phyloP scores from a whole-genome alignment of 2,888 invertebrate genomes.

The Lasius platythorax region DNA sequence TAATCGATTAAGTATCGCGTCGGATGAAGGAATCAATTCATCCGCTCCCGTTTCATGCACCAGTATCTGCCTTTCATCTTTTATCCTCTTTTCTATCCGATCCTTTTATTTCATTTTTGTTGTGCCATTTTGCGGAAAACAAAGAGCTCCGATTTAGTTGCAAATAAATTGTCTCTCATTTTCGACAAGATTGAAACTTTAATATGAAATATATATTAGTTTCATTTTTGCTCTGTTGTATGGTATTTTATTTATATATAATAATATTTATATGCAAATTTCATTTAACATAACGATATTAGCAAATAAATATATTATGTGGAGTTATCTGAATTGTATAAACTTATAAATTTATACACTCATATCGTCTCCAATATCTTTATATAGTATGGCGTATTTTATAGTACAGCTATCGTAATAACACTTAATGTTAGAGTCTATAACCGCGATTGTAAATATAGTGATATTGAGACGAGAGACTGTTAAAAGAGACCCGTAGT shows the following conservation, averaged over 20 bases:
- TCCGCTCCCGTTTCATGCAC: background rate
- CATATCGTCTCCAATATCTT: background rate
- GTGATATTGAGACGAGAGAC: background rate
- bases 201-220: background rate
- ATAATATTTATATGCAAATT: background rate
- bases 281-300: background rate
- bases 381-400: background rate
- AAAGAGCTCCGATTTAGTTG: background rate
- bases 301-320: background rate
- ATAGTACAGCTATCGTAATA: background rate
- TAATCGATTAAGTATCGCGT: constrained; percentile 47
- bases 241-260: background rate
- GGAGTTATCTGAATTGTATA: background rate
- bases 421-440: background rate
- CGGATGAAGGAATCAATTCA: constrained; percentile 34
- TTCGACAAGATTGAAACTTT: background rate
- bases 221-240: background rate
- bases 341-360: constrained; percentile 6
- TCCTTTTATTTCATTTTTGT: constrained; percentile 10
- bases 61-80: constrained; percentile 22
- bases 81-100: background rate
- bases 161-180: background rate
- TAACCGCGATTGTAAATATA: background rate
- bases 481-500: background rate
- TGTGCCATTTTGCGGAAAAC: background rate